These are phyloP conservation scores for Elmis aenea DNA, from an alignment of 2,888 invertebrate species.

Conservation along the genomic window DNA sequence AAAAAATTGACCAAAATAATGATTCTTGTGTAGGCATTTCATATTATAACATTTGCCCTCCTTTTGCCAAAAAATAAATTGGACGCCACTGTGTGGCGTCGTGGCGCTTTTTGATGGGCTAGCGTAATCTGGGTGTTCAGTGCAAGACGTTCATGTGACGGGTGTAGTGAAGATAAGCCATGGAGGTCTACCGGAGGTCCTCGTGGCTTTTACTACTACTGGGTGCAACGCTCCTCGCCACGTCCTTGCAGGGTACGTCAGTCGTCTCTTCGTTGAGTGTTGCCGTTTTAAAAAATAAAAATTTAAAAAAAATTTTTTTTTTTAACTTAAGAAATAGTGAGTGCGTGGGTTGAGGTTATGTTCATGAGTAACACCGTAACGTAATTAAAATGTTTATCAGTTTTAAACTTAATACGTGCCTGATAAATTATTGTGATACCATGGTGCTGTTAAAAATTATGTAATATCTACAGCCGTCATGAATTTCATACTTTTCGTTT, in stretches of 20 bases:
- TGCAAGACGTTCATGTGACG: conserved; percentile 46
- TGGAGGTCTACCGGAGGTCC: conserved; percentile 54
- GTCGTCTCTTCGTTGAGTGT: conserved; percentile 2
- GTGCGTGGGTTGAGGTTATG: conserved; percentile 20
- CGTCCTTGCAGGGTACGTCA: conserved; percentile 54
- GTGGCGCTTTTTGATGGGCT: conserved; percentile 39
- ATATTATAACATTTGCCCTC: too few relatives aligned
- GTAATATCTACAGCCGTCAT: conserved; percentile 33
- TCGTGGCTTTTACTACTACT: conserved; percentile 52
- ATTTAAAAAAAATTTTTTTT: conserved; percentile 3
- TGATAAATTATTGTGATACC: conserved; percentile 1
- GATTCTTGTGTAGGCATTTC: too few relatives aligned
- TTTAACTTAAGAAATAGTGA: conserved; percentile 5
- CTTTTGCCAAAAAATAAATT: too few relatives aligned
- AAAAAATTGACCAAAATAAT: too few relatives aligned
- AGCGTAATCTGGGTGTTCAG: conserved; percentile 44
- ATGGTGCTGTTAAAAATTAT: conserved; percentile 21
- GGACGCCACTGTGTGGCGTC: conserved; percentile 40
- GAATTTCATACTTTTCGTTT: conserved; percentile 27
- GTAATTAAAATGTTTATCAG: background rate
- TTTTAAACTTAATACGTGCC: background rate
- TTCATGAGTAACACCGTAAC: conserved; percentile 3
- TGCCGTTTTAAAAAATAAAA: conserved; percentile 2
- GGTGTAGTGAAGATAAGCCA: conserved; percentile 48
- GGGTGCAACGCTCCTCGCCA: conserved; percentile 52